Conservation (phyloP, 2,113 vertebrate genomes). For the Myodes glareolus region DNA sequence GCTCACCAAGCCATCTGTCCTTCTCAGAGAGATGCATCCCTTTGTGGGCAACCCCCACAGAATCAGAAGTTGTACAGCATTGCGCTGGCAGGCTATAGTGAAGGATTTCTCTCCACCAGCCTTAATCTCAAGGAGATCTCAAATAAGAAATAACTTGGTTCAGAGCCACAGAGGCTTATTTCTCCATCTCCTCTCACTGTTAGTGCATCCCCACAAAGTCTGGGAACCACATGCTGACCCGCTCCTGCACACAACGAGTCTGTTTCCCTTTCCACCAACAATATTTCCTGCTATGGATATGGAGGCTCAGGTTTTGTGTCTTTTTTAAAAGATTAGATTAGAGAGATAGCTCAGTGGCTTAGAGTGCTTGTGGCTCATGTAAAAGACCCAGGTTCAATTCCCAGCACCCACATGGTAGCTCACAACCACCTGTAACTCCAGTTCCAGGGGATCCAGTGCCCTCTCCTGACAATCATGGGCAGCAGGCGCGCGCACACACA, state of each 20-base stretch:
- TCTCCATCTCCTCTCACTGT: neutral
- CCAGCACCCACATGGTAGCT: neutral
- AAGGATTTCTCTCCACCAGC: neutral
- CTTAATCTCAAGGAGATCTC: neutral
- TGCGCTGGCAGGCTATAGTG: neutral
- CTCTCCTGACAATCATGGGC: neutral
- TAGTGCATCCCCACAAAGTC: neutral
- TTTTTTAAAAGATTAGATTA: neutral
- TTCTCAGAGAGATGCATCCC: neutral
- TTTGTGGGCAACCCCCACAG: neutral
- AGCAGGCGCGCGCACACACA: neutral
- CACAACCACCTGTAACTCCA: neutral
- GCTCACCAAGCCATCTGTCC: neutral
- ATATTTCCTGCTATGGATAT: neutral
- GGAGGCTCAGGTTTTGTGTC: neutral
- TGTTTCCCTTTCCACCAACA: neutral
- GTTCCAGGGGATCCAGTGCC: neutral
- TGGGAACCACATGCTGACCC: fast-evolving
- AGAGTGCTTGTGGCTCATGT: neutral
- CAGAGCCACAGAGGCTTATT: neutral
- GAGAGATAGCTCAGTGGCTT: neutral
- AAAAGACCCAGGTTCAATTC: neutral
- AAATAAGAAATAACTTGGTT: neutral
- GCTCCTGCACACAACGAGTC: neutral
- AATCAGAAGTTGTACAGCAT: too few species aligned